phyloP scores from a whole-genome alignment of 1,140 invertebrate genomes.

The Aphelenchoides avenae region DNA sequence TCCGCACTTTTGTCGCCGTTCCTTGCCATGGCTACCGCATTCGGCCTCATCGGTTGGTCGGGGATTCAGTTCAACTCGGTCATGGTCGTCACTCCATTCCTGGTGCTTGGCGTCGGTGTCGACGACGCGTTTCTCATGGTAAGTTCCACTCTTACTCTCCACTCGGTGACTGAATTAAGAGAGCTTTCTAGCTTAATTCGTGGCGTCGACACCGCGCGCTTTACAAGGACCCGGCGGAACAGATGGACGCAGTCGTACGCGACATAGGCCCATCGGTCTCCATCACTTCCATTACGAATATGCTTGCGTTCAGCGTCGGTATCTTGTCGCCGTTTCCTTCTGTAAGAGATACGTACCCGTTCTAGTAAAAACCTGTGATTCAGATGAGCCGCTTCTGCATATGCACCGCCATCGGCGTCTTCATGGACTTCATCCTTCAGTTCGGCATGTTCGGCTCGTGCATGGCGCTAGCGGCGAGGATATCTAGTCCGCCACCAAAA shows the following conservation, averaged over 20 bases:
- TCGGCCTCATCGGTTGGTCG: conserved; percentile 34
- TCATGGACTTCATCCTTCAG: conserved; percentile 50
- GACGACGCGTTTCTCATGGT: too few species aligned
- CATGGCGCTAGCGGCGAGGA: conserved; percentile 19
- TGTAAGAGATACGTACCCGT: conserved; percentile 9
- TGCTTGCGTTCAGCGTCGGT: conserved; percentile 48
- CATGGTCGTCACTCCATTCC: conserved; percentile 27
- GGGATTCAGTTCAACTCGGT: conserved; percentile 37
- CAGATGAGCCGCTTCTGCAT: conserved; percentile 45
- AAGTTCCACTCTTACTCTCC: conserved; percentile 9
- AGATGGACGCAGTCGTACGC: conserved; percentile 21
- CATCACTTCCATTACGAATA: conserved; percentile 53
- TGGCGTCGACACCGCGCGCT: neutral
- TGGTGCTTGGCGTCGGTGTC: too few species aligned
- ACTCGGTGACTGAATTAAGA: neutral
- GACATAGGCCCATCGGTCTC: conserved; percentile 39
- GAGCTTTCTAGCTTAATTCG: neutral
- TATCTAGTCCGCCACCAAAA: conserved; percentile 2
- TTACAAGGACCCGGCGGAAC: conserved; percentile 1
- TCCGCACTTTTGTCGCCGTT: conserved; percentile 21
- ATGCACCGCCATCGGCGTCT: conserved; percentile 47
- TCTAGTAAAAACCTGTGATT: conserved; percentile 4
- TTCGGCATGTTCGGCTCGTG: conserved; percentile 46
- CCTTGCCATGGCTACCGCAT: conserved; percentile 25
- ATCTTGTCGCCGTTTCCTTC: conserved; percentile 43